Percentiles rank a stretch among this genome's conserved stretches.
These are phyloP conservation scores for Folsomia manolachei DNA, from an alignment of 2,888 invertebrate genomes.

Conservation along the genomic window DNA sequence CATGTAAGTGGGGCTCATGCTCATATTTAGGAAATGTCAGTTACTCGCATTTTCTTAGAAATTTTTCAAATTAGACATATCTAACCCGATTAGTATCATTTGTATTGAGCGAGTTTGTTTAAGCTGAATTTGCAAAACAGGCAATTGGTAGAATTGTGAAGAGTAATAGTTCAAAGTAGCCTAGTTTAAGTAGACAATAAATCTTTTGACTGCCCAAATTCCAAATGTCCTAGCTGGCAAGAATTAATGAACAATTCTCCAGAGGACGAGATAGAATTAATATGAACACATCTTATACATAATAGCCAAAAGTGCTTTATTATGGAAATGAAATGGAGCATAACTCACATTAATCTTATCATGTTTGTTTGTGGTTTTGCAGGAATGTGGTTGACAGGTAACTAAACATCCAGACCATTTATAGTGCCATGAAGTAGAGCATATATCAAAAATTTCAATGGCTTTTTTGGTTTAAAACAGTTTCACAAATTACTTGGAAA, in stretches of 20 bases:
- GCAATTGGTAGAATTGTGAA: no score
- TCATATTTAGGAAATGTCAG: neutral
- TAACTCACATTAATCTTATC: neutral
- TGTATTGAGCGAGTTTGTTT: no score
- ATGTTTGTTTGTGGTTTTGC: constrained; percentile 9
- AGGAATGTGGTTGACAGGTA: constrained; percentile 41
- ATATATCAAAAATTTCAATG: constrained; percentile 5
- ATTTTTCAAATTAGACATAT: neutral
- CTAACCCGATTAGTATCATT: neutral
- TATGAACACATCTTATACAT: constrained; percentile 18
- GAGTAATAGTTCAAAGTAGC: no score
- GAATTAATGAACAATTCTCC: neutral
- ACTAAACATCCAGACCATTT: no score
- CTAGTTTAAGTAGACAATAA: no score
- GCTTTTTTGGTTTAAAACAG: constrained; percentile 36
- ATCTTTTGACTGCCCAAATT: neutral
- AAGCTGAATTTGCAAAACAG: no score
- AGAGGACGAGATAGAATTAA: neutral
- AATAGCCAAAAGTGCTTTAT: neutral
- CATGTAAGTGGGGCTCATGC: constrained; percentile 42
- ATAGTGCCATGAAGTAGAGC: neutral
- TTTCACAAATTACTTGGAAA: constrained; percentile 50
- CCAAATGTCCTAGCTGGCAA: neutral
- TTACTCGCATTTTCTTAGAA: neutral
- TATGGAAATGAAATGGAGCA: neutral